Evolutionary conservation across 2,797 vertebrate species (phyloP), one percentile per base, ranked within the genome.

Genomic region (Pelochelys cantorii): DNA sequence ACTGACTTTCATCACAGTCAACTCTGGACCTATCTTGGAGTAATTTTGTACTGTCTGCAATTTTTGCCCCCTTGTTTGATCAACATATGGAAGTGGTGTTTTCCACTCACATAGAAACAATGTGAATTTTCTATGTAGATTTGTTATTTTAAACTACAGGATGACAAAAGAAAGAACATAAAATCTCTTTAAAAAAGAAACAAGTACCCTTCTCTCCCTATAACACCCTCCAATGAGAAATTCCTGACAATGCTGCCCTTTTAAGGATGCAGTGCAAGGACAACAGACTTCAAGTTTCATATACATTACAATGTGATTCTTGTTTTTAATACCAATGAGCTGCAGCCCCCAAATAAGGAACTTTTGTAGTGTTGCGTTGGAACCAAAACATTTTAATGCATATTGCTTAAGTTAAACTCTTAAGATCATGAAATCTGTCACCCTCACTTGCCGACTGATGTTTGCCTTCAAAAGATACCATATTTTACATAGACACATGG

Each of bases 331-430:
- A 62, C 48, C 81, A 68, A 84, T 88, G 65, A 92, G 23, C 81
- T 92, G 56, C 81, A 86, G 62, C 77, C 87, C 23, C 25, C 31
- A 15, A 81, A 52, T 62, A 82, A 84, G 86, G 81, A 48, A 65
- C 84, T n/a, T 84, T 78, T 62, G 57, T 84, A 84, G 56, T 57
- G 81, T 81, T 82, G 74, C 80, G 60, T 91, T 81, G 56, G n/a
- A 91, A 84, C 55, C 84, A 87, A 77, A 75, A 77, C 48, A 59
- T 57, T 80, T 77, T 92, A 87, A 88, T 84, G 60, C 34, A 77
- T 75, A 82, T 88, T 77, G 88, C 77, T 91, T 83, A 84, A 87
- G 57, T 52, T 80, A 83, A 87, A 88, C 85, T 52, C 54, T 48
- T 17, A 34, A 75, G 56, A 48, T 87, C 81, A 84, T 77, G 75